phyloP scores from a whole-genome alignment of 2,797 vertebrate species.

The Sibirionetta formosa region DNA sequence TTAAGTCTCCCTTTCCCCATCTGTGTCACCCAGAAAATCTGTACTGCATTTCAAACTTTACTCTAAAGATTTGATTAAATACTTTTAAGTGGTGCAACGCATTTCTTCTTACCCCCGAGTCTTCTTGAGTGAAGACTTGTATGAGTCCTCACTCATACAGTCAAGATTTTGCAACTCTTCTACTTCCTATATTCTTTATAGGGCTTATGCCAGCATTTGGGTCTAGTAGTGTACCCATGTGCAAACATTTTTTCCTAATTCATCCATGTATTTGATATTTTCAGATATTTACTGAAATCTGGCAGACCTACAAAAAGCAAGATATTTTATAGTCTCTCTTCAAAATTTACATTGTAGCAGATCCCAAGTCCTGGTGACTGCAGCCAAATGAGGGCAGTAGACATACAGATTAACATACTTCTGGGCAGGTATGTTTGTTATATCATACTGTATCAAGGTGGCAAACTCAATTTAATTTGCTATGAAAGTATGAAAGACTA shows the following conservation, averaged over 20 bases:
- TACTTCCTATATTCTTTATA: conserved; percentile 10
- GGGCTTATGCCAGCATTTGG: background rate
- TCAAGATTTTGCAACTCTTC: conserved; percentile 13
- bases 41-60: background rate
- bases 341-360: background rate
- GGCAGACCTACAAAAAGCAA: conserved; percentile 36
- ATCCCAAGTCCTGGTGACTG: rapidly evolving
- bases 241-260: background rate
- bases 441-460: background rate
- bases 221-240: background rate
- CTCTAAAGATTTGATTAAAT: background rate
- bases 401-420: background rate
- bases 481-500: background rate
- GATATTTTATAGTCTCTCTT: background rate
- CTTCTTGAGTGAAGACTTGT: background rate
- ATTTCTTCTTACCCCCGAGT: background rate
- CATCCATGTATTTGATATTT: background rate
- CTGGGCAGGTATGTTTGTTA: background rate
- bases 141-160: too few relatives aligned
- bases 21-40: background rate
- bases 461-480: background rate
- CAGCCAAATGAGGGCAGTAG: background rate
- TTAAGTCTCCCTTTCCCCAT: background rate
- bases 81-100: background rate
- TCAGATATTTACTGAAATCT: conserved; percentile 39